Percentiles rank a stretch among this genome's conserved stretches.
Conservation (phyloP, 2,113 vertebrate species). For the Anarhynchus alexandrinus region DNA sequence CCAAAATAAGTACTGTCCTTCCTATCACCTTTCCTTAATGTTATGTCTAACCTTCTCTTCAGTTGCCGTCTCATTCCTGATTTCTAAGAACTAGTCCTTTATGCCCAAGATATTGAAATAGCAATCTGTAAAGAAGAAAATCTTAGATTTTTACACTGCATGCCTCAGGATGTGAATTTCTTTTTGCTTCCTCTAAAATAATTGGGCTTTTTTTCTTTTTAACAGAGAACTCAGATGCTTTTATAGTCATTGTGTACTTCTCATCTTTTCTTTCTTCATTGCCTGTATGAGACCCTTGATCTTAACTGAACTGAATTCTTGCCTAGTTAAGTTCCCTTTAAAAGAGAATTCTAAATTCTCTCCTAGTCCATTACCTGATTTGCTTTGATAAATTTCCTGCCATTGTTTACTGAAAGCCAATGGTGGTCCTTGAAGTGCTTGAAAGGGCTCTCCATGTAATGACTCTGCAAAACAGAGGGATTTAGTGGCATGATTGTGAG, state of each 20-base stretch:
- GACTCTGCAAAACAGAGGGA: not conserved
- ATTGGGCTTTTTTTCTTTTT: not conserved
- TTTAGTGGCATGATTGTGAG: not conserved
- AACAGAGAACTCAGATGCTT: not conserved
- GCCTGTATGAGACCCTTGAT: not conserved
- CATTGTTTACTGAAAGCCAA: not conserved
- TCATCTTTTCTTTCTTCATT: not conserved
- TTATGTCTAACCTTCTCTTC: not conserved
- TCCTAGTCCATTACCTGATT: not conserved
- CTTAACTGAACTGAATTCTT: not conserved
- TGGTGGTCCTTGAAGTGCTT: not conserved
- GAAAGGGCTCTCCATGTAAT: not conserved
- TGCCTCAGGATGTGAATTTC: not conserved
- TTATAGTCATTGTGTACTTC: not conserved
- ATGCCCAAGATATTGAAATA: not conserved
- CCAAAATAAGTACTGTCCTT: not conserved
- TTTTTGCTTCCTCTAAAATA: not conserved
- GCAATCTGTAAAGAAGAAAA: not conserved
- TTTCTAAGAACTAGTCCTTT: not conserved
- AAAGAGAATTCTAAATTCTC: not conserved
- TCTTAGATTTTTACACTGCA: not conserved
- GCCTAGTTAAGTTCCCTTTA: not conserved
- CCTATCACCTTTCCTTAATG: not conserved
- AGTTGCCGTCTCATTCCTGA: not conserved
- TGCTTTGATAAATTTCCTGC: not conserved